These are phyloP conservation scores for Chirona hameri DNA, from an alignment of 2,888 invertebrate species.

Conservation along the genomic window DNA sequence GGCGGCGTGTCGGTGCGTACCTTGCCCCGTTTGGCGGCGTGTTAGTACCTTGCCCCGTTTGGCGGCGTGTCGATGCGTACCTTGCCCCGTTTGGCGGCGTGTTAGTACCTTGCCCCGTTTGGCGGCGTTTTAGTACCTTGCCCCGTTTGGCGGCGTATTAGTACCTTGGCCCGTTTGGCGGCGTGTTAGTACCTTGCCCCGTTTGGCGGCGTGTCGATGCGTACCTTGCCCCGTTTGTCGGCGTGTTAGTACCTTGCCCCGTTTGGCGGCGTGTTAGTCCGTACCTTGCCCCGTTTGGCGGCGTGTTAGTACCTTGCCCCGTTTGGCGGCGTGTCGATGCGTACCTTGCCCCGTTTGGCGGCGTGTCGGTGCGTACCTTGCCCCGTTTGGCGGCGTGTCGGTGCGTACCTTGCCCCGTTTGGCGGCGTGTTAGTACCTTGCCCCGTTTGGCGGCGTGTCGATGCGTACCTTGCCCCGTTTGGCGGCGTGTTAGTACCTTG, in stretches of 20 bases:
- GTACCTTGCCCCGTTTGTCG: no score
- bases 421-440: neutral
- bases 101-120: neutral
- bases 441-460: neutral
- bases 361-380: no score
- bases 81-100: neutral
- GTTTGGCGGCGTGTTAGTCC: neutral
- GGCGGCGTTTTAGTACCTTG: neutral
- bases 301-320: neutral
- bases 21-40: no score
- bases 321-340: neutral
- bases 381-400: neutral
- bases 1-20: no score
- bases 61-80: neutral
- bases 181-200: no score
- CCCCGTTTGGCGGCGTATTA: no score
- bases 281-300: neutral
- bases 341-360: no score
- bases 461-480: neutral
- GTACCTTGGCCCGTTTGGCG: no score
- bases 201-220: neutral
- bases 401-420: neutral
- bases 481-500: neutral
- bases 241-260: no score
- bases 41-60: neutral